Percentiles rank a stretch among this genome's conserved stretches.
Evolutionary conservation across 2,113 vertebrate species (phyloP).

Genomic region (Brienomyrus longianalis): DNA sequence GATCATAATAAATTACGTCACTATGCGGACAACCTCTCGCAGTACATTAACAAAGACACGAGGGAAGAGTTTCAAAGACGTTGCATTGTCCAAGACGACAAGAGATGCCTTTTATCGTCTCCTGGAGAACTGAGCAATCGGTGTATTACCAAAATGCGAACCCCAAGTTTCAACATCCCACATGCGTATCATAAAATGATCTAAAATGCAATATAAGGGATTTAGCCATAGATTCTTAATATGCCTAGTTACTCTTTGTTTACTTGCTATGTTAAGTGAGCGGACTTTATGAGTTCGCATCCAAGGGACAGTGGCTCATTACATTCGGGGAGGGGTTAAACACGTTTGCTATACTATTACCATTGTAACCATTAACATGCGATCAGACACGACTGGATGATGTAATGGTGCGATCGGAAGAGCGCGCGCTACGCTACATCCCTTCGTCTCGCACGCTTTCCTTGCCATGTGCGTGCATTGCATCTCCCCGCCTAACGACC

Average conservation of each 20-base stretch:
- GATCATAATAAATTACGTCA: not conserved
- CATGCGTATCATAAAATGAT: not conserved
- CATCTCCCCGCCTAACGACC: slow-evolving; percentile 49
- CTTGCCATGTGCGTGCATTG: slow-evolving; percentile 53
- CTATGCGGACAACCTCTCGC: not conserved
- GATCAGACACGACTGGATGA: not conserved
- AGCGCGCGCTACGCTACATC: not conserved
- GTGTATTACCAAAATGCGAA: not conserved
- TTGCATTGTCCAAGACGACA: not conserved
- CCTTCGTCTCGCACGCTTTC: slow-evolving; percentile 39
- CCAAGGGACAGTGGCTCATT: not conserved
- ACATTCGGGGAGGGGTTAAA: not conserved
- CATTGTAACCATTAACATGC: not conserved
- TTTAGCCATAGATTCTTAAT: not conserved
- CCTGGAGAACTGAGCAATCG: not conserved
- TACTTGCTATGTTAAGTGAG: not conserved
- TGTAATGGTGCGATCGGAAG: slow-evolving; percentile 11
- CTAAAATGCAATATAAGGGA: not conserved
- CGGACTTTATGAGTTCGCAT: not conserved
- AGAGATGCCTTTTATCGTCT: not conserved
- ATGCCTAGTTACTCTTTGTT: not conserved
- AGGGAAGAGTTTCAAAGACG: not conserved
- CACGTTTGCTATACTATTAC: not conserved
- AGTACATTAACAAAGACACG: not conserved
- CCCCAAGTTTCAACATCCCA: not conserved